Conservation (phyloP, 2,113 vertebrate genomes). For the Cephalophus harveyi region DNA sequence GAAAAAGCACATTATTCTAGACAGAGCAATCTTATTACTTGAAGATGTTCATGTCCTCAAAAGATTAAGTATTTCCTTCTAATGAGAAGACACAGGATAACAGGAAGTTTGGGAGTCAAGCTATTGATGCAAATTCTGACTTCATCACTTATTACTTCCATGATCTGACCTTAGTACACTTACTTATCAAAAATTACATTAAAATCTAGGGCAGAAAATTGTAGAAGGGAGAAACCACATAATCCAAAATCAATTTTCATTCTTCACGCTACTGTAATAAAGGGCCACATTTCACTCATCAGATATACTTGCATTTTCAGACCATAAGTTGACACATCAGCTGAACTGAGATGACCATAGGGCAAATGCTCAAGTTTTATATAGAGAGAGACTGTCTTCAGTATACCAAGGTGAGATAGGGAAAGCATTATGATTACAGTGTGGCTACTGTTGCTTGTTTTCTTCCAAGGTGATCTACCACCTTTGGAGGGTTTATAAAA, state of each 20-base stretch:
- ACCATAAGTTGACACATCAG: background rate
- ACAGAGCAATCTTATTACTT: background rate
- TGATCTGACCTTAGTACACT: background rate
- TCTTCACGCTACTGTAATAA: background rate
- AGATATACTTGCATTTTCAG: background rate
- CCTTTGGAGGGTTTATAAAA: background rate
- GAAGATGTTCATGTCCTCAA: background rate
- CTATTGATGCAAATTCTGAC: background rate
- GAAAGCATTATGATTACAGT: background rate
- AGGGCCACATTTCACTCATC: background rate
- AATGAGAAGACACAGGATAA: background rate
- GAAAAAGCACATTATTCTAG: background rate
- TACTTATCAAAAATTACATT: constrained; percentile 23
- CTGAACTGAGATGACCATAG: background rate
- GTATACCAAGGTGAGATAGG: fast-evolving
- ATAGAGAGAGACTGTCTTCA: background rate
- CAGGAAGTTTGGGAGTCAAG: background rate
- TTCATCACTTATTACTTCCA: background rate
- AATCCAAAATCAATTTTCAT: background rate
- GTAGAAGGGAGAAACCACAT: background rate
- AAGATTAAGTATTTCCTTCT: background rate
- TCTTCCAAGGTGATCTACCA: background rate
- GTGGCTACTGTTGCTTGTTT: background rate
- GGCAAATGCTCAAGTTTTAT: background rate
- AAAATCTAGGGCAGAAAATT: background rate